phyloP scores from a whole-genome alignment of 2,888 invertebrate genomes.

The Philonicus albiceps region DNA sequence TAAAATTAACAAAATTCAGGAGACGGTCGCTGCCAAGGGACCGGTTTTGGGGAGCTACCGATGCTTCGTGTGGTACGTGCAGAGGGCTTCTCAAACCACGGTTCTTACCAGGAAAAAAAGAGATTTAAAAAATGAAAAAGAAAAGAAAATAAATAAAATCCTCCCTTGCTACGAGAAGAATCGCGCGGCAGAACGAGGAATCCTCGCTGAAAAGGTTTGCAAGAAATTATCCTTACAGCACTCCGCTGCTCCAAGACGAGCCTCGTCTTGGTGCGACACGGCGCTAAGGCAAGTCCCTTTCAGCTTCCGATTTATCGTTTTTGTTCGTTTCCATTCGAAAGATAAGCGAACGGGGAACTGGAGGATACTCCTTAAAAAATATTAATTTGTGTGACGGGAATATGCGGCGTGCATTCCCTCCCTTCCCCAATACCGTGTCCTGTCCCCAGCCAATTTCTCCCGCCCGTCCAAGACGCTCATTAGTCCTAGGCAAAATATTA shows the following conservation, averaged over 20 bases:
- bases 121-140: background rate
- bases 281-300: background rate
- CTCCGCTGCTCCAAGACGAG: background rate
- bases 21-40: background rate
- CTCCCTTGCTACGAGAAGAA: background rate
- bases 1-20: background rate
- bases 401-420: background rate
- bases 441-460: background rate
- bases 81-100: background rate
- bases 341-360: background rate
- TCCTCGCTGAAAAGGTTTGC: background rate
- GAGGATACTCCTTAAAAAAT: conserved; percentile 3
- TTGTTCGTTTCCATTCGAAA: background rate
- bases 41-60: background rate
- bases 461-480: background rate
- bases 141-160: background rate
- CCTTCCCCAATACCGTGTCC: background rate
- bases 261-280: background rate
- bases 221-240: background rate
- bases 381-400: conserved; percentile 11
- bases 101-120: background rate
- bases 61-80: background rate
- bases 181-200: background rate
- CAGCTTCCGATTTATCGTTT: background rate
- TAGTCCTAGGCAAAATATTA: conserved; percentile 3